Base-by-base conservation (phyloP, 2,888 invertebrate species). In the Lamproptera curius region DNA sequence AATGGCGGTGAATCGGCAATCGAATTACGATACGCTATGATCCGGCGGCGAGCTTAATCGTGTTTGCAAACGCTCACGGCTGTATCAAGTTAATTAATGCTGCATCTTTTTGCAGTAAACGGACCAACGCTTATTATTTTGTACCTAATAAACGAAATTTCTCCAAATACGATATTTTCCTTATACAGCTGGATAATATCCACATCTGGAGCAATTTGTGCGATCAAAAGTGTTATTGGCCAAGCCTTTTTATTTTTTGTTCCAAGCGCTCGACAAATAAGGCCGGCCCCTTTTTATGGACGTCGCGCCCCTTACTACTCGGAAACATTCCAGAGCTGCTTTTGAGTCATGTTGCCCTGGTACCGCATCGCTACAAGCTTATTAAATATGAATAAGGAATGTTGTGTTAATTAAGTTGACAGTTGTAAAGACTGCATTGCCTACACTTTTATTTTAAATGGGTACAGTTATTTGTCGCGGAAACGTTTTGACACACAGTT, bases 1-100 rank as follows among this genome's bases (percentile, higher is more conserved):
- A 70, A 70, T 73, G 68, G 73, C 68, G 67, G 61, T 46, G 35
- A 41, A 26, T 54, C 59, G 67, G 59, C 71, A 76, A 80, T 78
- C 67, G 61, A 76, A 75, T 80, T 77, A 80, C 72, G 69, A 70
- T 48, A 17, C 47, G 46, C 51, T 33, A 11, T 16, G 39, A 15
- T 34, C 16, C 34, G 41, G 37, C 48, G 54, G 61, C 62, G 57
- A 61, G 57, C 58, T 63, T 74, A 70, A 72, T 71, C 65, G 58
- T 61, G 57, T 70, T 70, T 65, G 57, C 57, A 61, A 60, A 62
- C 59, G 66, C 45, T 13, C 23, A 15, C 17, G 45, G 33, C 33
- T 11, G 15, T 42, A 20, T 20, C 20, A 6, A 20, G 20, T n/a
- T n/a, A n/a, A n/a, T n/a, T n/a, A n/a, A n/a, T n/a, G n/a, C n/a